Evolutionary conservation across 2,113 vertebrate species (phyloP).

Genomic region (Marcusenius ussheri): DNA sequence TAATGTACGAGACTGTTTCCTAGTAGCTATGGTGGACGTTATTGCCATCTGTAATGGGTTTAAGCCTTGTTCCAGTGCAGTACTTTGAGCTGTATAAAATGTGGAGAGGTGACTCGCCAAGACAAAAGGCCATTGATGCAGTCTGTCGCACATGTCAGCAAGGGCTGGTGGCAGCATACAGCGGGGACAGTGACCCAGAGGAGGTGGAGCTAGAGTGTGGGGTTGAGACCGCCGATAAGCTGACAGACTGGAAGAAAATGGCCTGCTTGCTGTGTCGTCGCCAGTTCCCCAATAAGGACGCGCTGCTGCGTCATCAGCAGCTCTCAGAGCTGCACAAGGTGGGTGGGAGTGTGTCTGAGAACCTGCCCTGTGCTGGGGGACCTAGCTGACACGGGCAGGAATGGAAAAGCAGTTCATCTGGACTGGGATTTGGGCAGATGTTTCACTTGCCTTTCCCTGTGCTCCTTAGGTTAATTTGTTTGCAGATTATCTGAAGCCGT

Average conservation of each 20-base stretch:
- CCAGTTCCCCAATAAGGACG: constrained; percentile 91
- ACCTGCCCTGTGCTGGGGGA: background rate
- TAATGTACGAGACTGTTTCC: background rate
- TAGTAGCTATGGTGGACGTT: background rate
- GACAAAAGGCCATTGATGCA: background rate
- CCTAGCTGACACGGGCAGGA: background rate
- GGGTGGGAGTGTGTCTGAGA: constrained; percentile 11
- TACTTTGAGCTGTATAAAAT: background rate
- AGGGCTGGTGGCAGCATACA: constrained; percentile 91
- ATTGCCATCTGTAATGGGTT: background rate
- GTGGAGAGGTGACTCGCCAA: background rate
- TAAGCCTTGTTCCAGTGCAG: background rate
- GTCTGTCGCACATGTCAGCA: constrained; percentile 49
- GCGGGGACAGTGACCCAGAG: constrained; percentile 94
- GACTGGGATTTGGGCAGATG: background rate
- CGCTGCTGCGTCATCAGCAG: constrained; percentile 85
- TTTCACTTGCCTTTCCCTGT: background rate
- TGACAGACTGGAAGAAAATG: constrained; percentile 94
- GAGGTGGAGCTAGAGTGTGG: constrained; percentile 71
- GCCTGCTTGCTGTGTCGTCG: constrained; percentile 90
- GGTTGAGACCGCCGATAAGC: constrained; percentile 72
- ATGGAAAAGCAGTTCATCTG: background rate
- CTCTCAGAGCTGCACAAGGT: constrained; percentile 98
- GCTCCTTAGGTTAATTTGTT: background rate
- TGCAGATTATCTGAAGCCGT: background rate